These are phyloP conservation scores for Lynx canadensis DNA, from an alignment of 2,113 vertebrate genomes.

Conservation along the genomic window DNA sequence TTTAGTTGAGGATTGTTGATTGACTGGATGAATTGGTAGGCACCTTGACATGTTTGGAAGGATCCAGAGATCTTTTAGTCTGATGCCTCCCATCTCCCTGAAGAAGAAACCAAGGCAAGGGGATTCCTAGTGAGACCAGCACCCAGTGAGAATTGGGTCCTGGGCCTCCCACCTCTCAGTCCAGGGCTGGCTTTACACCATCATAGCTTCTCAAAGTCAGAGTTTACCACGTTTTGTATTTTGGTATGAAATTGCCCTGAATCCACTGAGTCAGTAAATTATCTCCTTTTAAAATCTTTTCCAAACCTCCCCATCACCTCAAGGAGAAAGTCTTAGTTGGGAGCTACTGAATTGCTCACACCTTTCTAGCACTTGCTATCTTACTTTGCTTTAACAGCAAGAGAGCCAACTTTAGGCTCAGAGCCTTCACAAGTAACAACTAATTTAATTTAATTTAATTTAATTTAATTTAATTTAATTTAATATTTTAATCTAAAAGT, in stretches of 20 bases:
- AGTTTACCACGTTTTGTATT: background rate
- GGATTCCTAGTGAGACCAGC: background rate
- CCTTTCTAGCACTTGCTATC: background rate
- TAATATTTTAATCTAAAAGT: background rate
- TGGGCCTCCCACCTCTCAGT: background rate
- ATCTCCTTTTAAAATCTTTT: background rate
- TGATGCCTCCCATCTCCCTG: background rate
- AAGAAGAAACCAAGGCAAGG: background rate
- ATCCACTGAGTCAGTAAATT: background rate
- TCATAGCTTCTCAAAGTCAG: background rate
- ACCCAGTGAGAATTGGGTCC: background rate
- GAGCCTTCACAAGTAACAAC: background rate
- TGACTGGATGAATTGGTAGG: background rate
- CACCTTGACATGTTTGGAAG: background rate
- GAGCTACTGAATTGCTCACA: background rate
- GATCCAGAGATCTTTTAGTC: background rate
- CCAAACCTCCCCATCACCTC: background rate
- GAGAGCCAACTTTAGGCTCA: background rate
- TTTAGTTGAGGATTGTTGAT: background rate
- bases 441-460: background rate
- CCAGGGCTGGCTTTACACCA: background rate
- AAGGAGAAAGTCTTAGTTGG: background rate
- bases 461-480: background rate
- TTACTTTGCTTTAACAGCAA: background rate
- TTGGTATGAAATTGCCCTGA: background rate